Evolutionary conservation across 2,797 vertebrate species (phyloP).

Genomic region (Sciurus vulgaris): DNA sequence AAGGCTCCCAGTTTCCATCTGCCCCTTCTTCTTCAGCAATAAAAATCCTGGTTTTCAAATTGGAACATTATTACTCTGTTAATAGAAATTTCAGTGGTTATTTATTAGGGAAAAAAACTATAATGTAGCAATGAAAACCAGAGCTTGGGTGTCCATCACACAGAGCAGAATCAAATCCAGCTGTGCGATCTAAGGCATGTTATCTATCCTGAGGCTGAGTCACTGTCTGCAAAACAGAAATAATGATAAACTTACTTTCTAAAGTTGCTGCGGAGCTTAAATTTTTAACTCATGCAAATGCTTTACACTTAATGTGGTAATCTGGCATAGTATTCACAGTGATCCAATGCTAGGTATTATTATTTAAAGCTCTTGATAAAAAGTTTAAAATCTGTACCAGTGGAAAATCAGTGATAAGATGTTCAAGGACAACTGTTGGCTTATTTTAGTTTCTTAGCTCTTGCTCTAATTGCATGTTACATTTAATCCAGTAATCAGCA

Average conservation of each 20-base stretch:
- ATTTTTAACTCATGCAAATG: not conserved
- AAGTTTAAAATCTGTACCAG: not conserved
- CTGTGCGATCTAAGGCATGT: not conserved
- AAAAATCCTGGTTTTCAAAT: constrained; percentile 15
- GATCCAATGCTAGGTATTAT: not conserved
- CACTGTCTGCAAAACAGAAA: not conserved
- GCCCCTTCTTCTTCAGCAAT: not conserved
- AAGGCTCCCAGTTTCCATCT: constrained; percentile 43
- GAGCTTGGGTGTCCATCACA: not conserved
- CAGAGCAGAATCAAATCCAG: not conserved
- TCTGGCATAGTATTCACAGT: not conserved
- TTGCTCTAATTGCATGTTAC: not conserved
- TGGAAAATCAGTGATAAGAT: not conserved
- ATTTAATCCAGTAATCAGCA: not conserved
- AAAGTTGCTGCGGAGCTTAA: constrained; percentile 2
- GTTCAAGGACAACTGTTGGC: not conserved
- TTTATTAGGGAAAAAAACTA: not conserved
- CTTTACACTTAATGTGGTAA: not conserved
- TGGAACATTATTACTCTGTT: not conserved
- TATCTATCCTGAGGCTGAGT: not conserved
- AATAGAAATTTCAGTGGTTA: constrained; percentile 31
- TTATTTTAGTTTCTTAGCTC: not conserved
- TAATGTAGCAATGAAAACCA: not conserved
- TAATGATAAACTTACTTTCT: not conserved
- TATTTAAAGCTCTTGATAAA: constrained; percentile 31